A percentile compares a stretch with the other conserved stretches of the same genome.
Conservation (phyloP, 2,888 invertebrate species). For the Eupelmus urozonus region DNA sequence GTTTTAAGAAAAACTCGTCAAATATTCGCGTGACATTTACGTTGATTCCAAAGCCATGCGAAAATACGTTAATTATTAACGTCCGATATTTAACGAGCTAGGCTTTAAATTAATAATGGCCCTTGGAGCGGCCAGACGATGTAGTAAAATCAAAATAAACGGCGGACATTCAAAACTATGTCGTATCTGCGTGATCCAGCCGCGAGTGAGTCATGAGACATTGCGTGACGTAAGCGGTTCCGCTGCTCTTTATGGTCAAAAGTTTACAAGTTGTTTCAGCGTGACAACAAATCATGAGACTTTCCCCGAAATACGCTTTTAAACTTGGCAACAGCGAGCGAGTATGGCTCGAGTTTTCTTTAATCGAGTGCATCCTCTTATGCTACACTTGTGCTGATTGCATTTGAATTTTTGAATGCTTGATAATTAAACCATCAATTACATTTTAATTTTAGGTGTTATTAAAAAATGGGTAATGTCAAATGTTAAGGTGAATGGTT, state of each 20-base stretch:
- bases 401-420: background rate
- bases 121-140: background rate
- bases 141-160: conserved; percentile 34
- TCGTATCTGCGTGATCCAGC: conserved; percentile 49
- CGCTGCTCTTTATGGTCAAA: conserved; percentile 69
- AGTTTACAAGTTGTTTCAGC: conserved; percentile 54
- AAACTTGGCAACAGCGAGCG: conserved; percentile 7
- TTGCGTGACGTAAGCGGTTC: conserved; percentile 66
- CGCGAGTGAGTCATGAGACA: conserved; percentile 65
- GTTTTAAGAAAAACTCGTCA: too few relatives aligned
- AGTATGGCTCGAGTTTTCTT: background rate
- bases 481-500: too few relatives aligned
- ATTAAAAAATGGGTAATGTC: too few relatives aligned
- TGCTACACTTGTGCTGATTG: background rate
- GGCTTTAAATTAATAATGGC: background rate
- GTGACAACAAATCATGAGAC: conserved; percentile 33
- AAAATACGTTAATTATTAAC: too few relatives aligned
- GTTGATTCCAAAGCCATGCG: too few relatives aligned
- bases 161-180: conserved; percentile 47
- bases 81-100: background rate
- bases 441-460: too few relatives aligned
- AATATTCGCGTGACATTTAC: too few relatives aligned
- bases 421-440: too few relatives aligned
- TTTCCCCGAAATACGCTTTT: conserved; percentile 13
- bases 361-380: background rate